A percentile compares a stretch with the other conserved stretches of the same genome.
These are phyloP conservation scores for Caracal caracal DNA, from an alignment of 2,113 vertebrate species.

Conservation along the genomic window DNA sequence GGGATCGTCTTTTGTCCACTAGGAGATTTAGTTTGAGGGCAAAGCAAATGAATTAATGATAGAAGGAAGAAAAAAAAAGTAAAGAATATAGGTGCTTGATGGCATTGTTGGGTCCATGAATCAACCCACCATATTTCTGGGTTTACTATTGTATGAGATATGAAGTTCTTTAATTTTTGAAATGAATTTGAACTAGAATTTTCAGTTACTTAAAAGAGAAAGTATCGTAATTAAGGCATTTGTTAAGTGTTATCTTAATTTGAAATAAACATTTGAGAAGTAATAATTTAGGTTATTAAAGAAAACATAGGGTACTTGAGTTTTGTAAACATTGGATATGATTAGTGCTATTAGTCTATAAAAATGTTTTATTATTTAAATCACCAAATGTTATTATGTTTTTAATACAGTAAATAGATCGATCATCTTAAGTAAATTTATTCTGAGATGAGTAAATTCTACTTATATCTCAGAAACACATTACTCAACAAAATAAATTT, in stretches of 20 bases:
- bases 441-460: neutral
- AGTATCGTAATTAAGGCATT: neutral
- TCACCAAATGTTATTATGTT: neutral
- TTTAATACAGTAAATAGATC: neutral
- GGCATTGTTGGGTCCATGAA: neutral
- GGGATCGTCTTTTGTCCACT: neutral
- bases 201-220: neutral
- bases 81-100: neutral
- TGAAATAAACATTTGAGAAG: neutral
- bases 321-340: slow-evolving; percentile 23
- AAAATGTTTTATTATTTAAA: neutral
- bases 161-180: neutral
- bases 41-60: neutral
- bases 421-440: slow-evolving; percentile 25
- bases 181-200: neutral
- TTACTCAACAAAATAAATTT: neutral
- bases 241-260: neutral
- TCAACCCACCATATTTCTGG: neutral
- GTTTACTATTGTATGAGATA: neutral
- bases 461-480: neutral
- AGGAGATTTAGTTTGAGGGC: neutral
- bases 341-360: neutral
- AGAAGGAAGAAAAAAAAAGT: neutral
- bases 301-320: neutral
- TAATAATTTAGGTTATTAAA: neutral